A percentile compares a stretch with the other conserved stretches of the same genome.
Evolutionary conservation across 2,888 invertebrate species (phyloP).

Genomic region (Strigamia maritima): DNA sequence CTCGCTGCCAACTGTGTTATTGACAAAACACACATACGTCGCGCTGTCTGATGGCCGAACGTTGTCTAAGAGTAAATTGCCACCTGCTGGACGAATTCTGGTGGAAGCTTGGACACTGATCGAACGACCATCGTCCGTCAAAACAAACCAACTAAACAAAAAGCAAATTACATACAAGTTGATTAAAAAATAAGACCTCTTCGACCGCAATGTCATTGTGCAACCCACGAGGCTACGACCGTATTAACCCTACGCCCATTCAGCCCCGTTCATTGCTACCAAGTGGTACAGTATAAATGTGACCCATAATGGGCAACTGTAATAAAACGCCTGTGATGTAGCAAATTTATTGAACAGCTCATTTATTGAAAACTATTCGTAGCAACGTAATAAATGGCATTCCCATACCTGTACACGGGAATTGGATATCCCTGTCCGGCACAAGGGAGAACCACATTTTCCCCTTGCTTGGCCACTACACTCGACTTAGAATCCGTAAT

Average conservation of each 20-base stretch:
- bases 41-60: constrained; percentile 79
- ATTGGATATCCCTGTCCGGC: constrained; percentile 57
- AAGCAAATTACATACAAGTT: background rate
- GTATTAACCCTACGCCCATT: too few species aligned
- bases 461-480: constrained; percentile 44
- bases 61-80: constrained; percentile 73
- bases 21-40: constrained; percentile 54
- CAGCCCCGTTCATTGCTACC: too few species aligned
- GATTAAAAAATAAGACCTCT: too few species aligned
- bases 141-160: constrained; percentile 39
- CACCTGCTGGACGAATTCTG: constrained; percentile 67
- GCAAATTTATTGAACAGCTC: too few species aligned
- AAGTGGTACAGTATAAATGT: too few species aligned
- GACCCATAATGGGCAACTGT: too few species aligned
- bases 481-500: constrained; percentile 37
- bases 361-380: too few species aligned
- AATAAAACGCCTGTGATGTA: too few species aligned
- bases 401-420: constrained; percentile 51
- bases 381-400: background rate
- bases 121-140: constrained; percentile 39
- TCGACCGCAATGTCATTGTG: too few species aligned
- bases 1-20: constrained; percentile 50
- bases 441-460: constrained; percentile 59
- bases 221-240: too few species aligned
- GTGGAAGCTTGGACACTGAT: constrained; percentile 54